Base-by-base conservation (phyloP, 2,888 invertebrate genomes). In the Nemotelus pantherinus region DNA sequence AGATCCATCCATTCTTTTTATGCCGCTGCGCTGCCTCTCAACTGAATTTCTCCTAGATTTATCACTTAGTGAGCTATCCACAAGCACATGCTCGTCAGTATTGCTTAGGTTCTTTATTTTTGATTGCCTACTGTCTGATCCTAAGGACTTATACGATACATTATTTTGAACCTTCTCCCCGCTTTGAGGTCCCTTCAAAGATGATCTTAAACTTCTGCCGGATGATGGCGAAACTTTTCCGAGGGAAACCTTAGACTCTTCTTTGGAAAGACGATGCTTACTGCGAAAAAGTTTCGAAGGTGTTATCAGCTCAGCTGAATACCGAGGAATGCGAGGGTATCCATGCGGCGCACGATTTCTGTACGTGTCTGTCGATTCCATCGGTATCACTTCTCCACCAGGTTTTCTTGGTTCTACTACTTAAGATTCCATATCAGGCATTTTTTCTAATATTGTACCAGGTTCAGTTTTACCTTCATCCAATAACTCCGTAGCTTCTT, bases 341-440 rank as follows among this genome's bases (percentile, higher is more conserved):
- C 43, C 68, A 7, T 50, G 39, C 1, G 68, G 55, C n/a, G 1
- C 43, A 25, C 71, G 53, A 43, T 4, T 4, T 53, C 71, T 43
- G n/a, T 71, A 43, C 2, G 39, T 4, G 10, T n/a, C 48, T 47
- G 44, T 25, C 47, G 43, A 25, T 3, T 67, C 41, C 43, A 5
- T 39, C 45, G 39, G 9, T 39, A 50, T 25, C 3, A 9, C 41
- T 44, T 55, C 55, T 25, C 50, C 68, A 39, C 39, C 50, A 25
- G 48, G 39, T 10, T 68, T 47, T 2, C 50, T 41, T 5, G 48
- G 3, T 9, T 63, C 63, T n/a, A n/a, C 44, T 71, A 25, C 44
- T 71, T 71, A 71, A 55, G 53, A 71, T 57, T 71, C 71, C 55
- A 71, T 45, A 67, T 67, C 43, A 57, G 71, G 71, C 5, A 71